These are phyloP conservation scores for Dichetophora obliterata DNA, from an alignment of 2,888 invertebrate species.

Conservation along the genomic window DNA sequence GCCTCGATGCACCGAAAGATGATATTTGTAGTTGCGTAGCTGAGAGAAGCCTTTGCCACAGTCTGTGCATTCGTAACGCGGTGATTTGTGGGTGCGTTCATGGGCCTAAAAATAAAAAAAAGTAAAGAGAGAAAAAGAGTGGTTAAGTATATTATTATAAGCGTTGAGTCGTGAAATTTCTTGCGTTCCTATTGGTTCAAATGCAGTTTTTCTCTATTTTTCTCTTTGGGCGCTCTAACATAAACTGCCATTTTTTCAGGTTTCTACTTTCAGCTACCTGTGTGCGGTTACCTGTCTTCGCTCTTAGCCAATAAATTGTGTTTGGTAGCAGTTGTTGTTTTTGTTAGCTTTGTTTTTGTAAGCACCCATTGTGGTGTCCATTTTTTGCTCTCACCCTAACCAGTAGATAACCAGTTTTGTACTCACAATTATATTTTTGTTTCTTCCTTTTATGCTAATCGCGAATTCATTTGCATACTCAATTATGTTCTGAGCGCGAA, in stretches of 20 bases:
- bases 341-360: conserved; percentile 7
- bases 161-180: not conserved
- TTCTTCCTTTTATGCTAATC: not conserved
- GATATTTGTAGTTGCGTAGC: conserved; percentile 86
- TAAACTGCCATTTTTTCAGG: not conserved
- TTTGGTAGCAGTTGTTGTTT: not conserved
- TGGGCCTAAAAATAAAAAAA: conserved; percentile 62
- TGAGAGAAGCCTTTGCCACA: conserved; percentile 88
- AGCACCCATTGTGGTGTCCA: conserved; percentile 27
- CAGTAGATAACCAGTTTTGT: conserved; percentile 25
- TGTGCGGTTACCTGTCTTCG: not conserved
- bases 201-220: not conserved
- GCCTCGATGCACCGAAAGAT: conserved; percentile 84
- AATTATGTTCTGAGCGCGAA: not conserved
- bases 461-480: conserved; percentile 7
- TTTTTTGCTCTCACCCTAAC: not conserved
- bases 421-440: not conserved
- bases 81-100: conserved; percentile 68
- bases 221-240: not conserved
- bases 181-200: not conserved
- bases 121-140: conserved; percentile 19
- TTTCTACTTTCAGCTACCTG: not conserved
- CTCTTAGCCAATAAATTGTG: conserved; percentile 6
- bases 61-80: conserved; percentile 78
- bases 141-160: not conserved